These are phyloP conservation scores for Saguinus midas DNA, from an alignment of 2,113 vertebrate genomes.

Conservation along the genomic window DNA sequence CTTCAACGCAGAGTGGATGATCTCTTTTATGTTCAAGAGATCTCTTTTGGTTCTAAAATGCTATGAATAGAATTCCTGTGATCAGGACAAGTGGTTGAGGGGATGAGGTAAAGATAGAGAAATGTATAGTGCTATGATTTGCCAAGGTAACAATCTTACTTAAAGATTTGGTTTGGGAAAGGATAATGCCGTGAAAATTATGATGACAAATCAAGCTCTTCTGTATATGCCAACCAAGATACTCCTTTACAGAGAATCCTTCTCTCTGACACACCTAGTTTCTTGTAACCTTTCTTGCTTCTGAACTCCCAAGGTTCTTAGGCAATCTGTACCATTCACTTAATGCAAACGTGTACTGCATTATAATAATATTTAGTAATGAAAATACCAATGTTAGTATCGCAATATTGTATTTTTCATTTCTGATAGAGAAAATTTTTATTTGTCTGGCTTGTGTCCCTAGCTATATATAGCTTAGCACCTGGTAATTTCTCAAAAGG, in stretches of 20 bases:
- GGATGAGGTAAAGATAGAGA: background rate
- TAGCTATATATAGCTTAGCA: background rate
- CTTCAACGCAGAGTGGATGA: background rate
- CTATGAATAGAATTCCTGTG: background rate
- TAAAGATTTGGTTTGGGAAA: background rate
- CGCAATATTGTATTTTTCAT: background rate
- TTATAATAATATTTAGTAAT: slow-evolving; percentile 19
- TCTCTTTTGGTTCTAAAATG: background rate
- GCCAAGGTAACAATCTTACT: background rate
- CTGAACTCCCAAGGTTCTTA: background rate
- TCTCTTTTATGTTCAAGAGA: background rate
- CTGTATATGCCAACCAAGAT: background rate
- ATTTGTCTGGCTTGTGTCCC: background rate
- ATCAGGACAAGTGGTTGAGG: background rate
- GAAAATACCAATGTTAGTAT: background rate
- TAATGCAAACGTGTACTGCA: background rate
- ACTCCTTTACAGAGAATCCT: background rate
- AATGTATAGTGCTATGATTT: background rate
- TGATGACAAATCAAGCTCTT: background rate
- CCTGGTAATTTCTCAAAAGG: background rate
- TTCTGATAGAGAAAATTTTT: background rate
- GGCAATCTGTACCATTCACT: background rate
- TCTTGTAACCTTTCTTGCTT: background rate
- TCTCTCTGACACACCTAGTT: background rate
- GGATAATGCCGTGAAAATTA: background rate